Evolutionary conservation across 2,888 invertebrate genomes (phyloP), one percentile per base, ranked within the genome.

Genomic region (Cremastinae sp.): DNA sequence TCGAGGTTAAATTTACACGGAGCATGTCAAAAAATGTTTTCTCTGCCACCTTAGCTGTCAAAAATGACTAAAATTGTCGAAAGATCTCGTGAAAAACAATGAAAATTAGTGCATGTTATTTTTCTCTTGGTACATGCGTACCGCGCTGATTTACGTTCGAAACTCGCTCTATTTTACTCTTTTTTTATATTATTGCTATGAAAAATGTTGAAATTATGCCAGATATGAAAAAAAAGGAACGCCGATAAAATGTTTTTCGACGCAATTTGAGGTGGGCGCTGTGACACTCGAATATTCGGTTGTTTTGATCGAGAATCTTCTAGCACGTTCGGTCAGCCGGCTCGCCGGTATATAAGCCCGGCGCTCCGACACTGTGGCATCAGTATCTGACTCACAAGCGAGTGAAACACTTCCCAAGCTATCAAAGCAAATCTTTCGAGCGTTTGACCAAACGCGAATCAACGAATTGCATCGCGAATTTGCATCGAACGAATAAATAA

Each of bases 291-390:
- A 38, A 22, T 2, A 1, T 58, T 56, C 64, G 16, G 34, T 41
- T 22, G 51, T 14, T 36, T 14, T 1, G 9, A 7, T 36, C 45
- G 16, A 47, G 65, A 41, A 58, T 12, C 10, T 53, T 65, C 51
- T 28, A 22, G 71, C 47, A 18, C 7, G 7, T 43, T 65, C 34
- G 36, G 51, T 61, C 74, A 58, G 73, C 75, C 75, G 79, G 80
- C 74, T 62, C 58, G 78, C 41, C 41, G 56, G 56, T 78, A 80
- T 80, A 80, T 66, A 80, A 78, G 4, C 73, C 20, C 51, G 47
- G 53, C 73, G 61, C 41, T 5, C 22, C 16, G 3, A 1, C 9
- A 41, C 2, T 45, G 16, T 16, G 34, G 53, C 75, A 59, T 61
- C 79, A 80, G 78, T 80, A 34, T 18, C 74, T 58, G 45, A n/a